phyloP scores from a whole-genome alignment of 2,888 invertebrate species.

The Odontomyia ornata region DNA sequence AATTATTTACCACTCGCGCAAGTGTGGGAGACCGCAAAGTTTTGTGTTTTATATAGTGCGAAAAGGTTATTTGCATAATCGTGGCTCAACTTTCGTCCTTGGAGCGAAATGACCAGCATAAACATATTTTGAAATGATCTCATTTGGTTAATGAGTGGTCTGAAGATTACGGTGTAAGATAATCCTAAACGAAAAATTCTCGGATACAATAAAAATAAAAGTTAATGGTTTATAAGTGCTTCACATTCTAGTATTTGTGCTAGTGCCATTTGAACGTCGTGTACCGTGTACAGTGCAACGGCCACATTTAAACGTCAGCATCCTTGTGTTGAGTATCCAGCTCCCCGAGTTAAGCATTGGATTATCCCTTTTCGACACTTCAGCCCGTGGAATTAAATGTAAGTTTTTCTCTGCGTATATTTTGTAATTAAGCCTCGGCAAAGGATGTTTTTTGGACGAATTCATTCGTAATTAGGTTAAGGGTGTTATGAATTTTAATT shows the following conservation, averaged over 20 bases:
- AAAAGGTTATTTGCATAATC: too few relatives aligned
- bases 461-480: constrained; percentile 29
- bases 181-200: too few relatives aligned
- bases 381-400: constrained; percentile 21
- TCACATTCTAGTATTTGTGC: not conserved
- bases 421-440: constrained; percentile 6
- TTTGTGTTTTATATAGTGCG: not conserved
- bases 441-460: constrained; percentile 15
- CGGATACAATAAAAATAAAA: too few relatives aligned
- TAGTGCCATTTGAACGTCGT: not conserved
- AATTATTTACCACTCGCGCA: not conserved
- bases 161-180: too few relatives aligned
- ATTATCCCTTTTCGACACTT: constrained; percentile 33
- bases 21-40: not conserved
- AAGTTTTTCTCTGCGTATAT: constrained; percentile 3
- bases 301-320: constrained; percentile 1
- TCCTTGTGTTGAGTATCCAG: not conserved
- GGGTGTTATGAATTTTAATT: constrained; percentile 25
- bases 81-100: too few relatives aligned
- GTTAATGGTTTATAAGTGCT: too few relatives aligned
- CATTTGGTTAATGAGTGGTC: too few relatives aligned
- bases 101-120: too few relatives aligned
- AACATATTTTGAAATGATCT: too few relatives aligned
- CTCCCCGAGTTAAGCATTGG: constrained; percentile 9
- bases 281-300: too few relatives aligned